phyloP scores from a whole-genome alignment of 92 coral and sea anemone genomes.

The Paragorgia papillata region DNA sequence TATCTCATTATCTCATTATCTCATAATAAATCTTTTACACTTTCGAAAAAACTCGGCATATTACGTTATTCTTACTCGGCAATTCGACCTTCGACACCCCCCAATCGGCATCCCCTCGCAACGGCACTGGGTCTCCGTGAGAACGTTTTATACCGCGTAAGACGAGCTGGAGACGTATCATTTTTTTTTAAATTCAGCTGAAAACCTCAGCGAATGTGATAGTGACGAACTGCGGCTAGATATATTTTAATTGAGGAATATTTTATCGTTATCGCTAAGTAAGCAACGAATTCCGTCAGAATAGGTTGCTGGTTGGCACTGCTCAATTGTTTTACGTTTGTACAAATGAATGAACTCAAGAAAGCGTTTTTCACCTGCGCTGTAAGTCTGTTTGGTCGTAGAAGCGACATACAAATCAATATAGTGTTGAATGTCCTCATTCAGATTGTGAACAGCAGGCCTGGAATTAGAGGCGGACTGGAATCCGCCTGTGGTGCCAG shows the following conservation, averaged over 20 bases:
- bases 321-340: background rate
- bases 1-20: too few species aligned
- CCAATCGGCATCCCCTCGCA: too few species aligned
- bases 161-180: conserved; percentile 50
- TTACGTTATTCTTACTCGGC: too few species aligned
- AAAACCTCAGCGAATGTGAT: too few species aligned
- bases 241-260: conserved; percentile 57
- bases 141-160: too few species aligned
- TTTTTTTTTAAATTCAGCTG: conserved; percentile 49
- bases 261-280: conserved; percentile 50
- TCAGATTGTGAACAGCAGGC: conserved; percentile 40
- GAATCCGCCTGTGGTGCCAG: conserved; percentile 59
- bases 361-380: conserved; percentile 54
- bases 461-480: conserved; percentile 36
- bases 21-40: too few species aligned
- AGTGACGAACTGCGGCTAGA: conserved; percentile 57
- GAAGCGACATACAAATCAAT: conserved; percentile 46
- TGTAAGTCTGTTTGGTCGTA: conserved; percentile 53
- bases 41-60: too few species aligned
- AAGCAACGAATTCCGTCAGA: conserved; percentile 48
- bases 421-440: too few species aligned
- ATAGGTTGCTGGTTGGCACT: conserved; percentile 46
- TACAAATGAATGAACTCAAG: conserved; percentile 36
- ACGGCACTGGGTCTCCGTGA: too few species aligned
- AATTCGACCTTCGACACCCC: too few species aligned